Base-by-base conservation (phyloP, 2,113 vertebrate species). In the Nibea coibor region DNA sequence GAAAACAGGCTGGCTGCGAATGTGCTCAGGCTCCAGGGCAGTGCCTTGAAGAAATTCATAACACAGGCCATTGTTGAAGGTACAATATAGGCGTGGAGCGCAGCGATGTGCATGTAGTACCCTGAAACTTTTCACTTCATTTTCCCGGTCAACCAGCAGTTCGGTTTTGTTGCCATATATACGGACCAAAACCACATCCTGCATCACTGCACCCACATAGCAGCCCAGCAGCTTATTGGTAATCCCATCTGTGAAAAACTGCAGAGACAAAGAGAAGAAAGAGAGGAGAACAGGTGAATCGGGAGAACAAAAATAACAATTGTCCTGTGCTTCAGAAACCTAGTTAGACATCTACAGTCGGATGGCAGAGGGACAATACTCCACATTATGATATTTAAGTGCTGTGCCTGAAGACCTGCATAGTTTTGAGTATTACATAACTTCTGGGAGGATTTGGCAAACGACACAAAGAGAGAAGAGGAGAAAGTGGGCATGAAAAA, bases 121-220 rank as follows among this genome's bases (percentile, higher is more conserved):
- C 0, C 96, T 94, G 89, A 99, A 99, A 77, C 98, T 99, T 93
- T 99, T 99, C 89, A 99, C 96, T 70, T 99, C 98, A 15, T 99
- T 97, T 12, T 99, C 97, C 0, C 98, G 94, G 89, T 99, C 97
- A 0, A 99, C 96, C 53, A 99, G 89, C 64, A 99, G 93, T 79
- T 99, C 98, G 0, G 98, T 99, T 92, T 97, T 99, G 87, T 99
- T 97, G 78, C 98, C 98, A 15, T 99, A 99, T 92, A 99, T 97
- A 47, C 98, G 95, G 43, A 99, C 97, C 65, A 99, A 94, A 53
- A 99, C 97, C 0, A 99, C 97, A 22, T 99, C 97, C 3, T 97
- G 93, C 91, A 96, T 95, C 53, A 88, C 71, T 2, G 96, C 75
- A 0, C 96, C 97, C 81, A 97, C 91, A 0, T 98, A 99, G 91